Evolutionary conservation across 2,797 vertebrate species (phyloP), one percentile per base, ranked within the genome.

Genomic region (Micromesistius poutassou): DNA sequence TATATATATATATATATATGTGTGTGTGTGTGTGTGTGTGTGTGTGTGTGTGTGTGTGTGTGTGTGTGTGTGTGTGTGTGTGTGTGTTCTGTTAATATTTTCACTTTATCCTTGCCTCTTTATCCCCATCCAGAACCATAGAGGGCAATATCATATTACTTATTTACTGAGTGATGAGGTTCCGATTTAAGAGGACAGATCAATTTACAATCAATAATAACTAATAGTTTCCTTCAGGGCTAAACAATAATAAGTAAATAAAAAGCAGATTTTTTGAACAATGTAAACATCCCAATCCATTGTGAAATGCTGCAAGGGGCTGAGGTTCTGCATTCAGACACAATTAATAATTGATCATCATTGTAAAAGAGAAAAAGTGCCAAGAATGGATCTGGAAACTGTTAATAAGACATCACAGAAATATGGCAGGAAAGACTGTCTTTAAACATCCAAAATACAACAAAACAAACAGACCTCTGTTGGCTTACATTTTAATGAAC

Each of bases 401-500:
- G 8, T 28, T 66, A 9, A 66, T 66, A 66, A 1, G 2, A 66
- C 22, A 62, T n/a, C 22, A n/a, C 22, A n/a, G 22, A 1, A 22
- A 62, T 22, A 55, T n/a, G 14, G 19, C 50, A 66, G n/a, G 25
- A 8, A 66, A 28, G 1, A 28, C n/a, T 28, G 1, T 42, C 12
- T 22, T n/a, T 25, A 62, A 62, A 66, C 6, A 66, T 28, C 25
- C 6, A 12, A 2, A n/a, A 42, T 14, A 62, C 33, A 62, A 62
- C 50, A 62, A 62, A 62, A 62, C 22, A n/a, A n/a, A n/a, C 14
- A 25, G n/a, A 66, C n/a, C n/a, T 28, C 62, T 28, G 62, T n/a
- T 66, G 25, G 62, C 8, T 66, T 66, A 66, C n/a, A 66, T 73
- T 73, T 73, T 38, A 73, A 73, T 36, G 72, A 73, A n/a, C 12